Base-by-base conservation (phyloP, 2,888 invertebrate genomes). In the Macrophya alboannulata region DNA sequence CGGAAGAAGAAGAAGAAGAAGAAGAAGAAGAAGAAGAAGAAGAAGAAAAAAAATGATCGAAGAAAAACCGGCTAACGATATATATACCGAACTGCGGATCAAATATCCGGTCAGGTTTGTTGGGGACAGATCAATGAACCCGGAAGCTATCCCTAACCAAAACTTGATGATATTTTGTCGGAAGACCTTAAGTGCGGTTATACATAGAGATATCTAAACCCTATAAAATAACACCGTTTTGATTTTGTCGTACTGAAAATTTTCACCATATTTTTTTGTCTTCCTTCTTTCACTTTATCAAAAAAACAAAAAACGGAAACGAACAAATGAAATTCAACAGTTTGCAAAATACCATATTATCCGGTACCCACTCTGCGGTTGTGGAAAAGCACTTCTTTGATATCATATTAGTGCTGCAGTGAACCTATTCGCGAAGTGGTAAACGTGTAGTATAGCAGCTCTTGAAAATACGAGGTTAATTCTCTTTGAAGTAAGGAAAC, bases 341-440 rank as follows among this genome's bases (percentile, higher is more conserved):
- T 37, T 25, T 10, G 25, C 10, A 62, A 37, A 17, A 12, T 68
- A 68, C n/a, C n/a, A n/a, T n/a, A n/a, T n/a, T 25, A 37, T 68
- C 37, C 37, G 37, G 68, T 62, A 55, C n/a, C n/a, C 62, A 68
- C 6, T 12, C 6, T 4, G 68, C 15, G 31, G 37, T 31, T 31
- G 3, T 31, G 3, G 3, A 31, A 37, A 68, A 68, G 17, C 4
- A 37, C 37, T 68, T 12, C 68, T 68, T 68, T 68, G 68, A 68
- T 37, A 68, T 68, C 3, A 17, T 68, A 37, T 68, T 17, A 37
- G 17, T 37, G 68, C 3, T 31, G 31, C 37, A 15, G 25, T 68
- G 68, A 68, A 68, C 37, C 68, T 68, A 68, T 68, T 68, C 68
- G 17, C 68, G 10, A 31, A 68, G 55, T 55, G 8, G 68, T 37